Conservation (phyloP, 2,113 vertebrate genomes). For the Myiagra hebetior region DNA sequence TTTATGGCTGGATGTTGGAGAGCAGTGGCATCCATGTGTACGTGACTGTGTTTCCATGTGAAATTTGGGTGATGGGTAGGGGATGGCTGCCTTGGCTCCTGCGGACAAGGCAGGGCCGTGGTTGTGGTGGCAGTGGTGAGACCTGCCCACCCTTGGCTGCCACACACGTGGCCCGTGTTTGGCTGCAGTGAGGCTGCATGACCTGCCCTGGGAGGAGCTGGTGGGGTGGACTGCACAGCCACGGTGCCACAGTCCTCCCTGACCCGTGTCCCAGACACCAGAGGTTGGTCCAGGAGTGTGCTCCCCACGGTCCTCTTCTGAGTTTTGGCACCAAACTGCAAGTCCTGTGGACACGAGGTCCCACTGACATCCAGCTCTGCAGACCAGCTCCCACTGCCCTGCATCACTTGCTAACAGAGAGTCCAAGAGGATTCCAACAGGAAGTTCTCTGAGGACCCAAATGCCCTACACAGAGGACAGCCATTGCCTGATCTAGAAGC, state of each 20-base stretch:
- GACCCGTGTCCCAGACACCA: accelerated
- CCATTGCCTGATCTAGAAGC: not conserved
- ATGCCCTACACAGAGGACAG: accelerated
- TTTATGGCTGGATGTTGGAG: not conserved
- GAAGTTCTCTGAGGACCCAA: not conserved
- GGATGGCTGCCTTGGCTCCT: not conserved
- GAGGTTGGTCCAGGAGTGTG: not conserved
- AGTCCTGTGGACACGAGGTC: not conserved
- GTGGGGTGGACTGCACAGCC: accelerated
- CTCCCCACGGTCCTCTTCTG: not conserved
- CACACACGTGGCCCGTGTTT: accelerated
- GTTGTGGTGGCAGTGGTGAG: accelerated
- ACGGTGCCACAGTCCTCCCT: accelerated
- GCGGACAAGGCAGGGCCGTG: accelerated
- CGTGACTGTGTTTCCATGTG: not conserved
- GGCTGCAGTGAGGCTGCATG: not conserved
- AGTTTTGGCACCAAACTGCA: not conserved
- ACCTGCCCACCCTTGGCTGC: not conserved
- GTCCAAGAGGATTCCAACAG: not conserved
- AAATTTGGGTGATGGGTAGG: not conserved
- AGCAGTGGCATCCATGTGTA: not conserved
- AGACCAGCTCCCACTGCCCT: not conserved
- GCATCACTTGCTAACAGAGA: not conserved
- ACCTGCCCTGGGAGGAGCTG: not conserved
- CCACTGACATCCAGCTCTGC: not conserved